Evolutionary conservation across 2,888 invertebrate genomes (phyloP), one percentile per base, ranked within the genome.

Genomic region (Amblyjoppa fuscipennis): DNA sequence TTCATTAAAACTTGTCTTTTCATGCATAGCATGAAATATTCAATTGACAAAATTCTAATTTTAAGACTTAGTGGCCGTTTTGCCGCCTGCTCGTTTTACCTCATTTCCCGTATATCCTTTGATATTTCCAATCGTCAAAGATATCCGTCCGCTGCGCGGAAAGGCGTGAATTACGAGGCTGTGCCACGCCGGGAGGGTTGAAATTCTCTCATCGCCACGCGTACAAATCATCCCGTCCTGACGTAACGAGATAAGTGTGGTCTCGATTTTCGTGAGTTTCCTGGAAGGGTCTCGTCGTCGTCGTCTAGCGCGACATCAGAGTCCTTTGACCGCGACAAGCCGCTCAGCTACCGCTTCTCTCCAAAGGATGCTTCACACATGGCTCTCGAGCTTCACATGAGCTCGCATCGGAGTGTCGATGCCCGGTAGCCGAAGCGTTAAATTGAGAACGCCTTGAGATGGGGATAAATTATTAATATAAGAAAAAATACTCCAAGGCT

Each of bases 281-380:
- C 64, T 68, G 77, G 85, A 85, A 85, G 83, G 83, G 83, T 68
- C 66, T 66, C 71, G 76, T 61, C 68, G 73, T 81, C 75, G 61
- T 78, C 69, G 70, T 81, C 82, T 59, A 69, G 75, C 25, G 51
- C 76, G 73, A 82, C 71, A 85, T 85, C 76, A 59, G 61, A 76
- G 85, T 80, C 83, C 80, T 85, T 85, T 85, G 85, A 85, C 76
- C 79, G 73, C 73, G 61, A 68, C 73, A 77, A 80, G 82, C 85
- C 82, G 85, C 85, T 61, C 25, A 13, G 41, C 56, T 64, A 64
- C 64, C 45, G 49, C 71, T 73, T 49, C 83, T 83, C 80, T 59
- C 74, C 77, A 45, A 49, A 83, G 83, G 85, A 85, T 83, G 85
- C 83, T 83, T 56, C 73, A 85, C 85, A 85, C 85, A 79, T 85